Base-by-base conservation (phyloP, 2,113 vertebrate genomes). In the Vicugna pacos region DNA sequence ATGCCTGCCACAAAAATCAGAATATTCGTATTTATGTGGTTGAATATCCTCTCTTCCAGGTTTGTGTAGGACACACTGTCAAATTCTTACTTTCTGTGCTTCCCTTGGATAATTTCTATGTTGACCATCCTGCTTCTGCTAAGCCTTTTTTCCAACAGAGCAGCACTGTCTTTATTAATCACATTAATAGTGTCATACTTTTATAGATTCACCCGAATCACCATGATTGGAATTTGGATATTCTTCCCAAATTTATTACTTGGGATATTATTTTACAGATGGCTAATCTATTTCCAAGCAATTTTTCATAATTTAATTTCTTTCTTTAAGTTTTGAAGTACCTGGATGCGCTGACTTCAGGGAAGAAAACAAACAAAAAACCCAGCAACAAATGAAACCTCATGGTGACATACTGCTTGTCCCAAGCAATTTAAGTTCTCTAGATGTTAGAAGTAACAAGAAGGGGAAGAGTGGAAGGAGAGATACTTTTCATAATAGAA, bases 261-360 rank as follows among this genome's bases (percentile, higher is more conserved):
- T 69, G 70, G 46, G 12, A 48, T 90, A 4, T 67, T 73, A 50
- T 84, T 89, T 79, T 89, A 35, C 26, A 72, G 26, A 14, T 42
- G 19, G n/a, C n/a, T 38, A 19, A 67, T 13, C 19, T 84, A 91
- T 89, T 86, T 77, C n/a, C 48, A 2, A 81, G 64, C 38, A 52
- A 0, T 65, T 77, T 94, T 94, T 93, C 11, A 26, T 69, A 54
- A 38, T 58, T 85, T 75, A 17, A 46, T 32, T 75, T 89, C 24
- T 90, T 87, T 92, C 22, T 38, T 76, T 81, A 82, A 94, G 38
- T 89, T 89, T 91, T 72, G 3, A 97, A 76, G 16, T 69, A 77
- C 13, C 9, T 80, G 88, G 11, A 48, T 89, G 3, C 5, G 42
- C 30, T 93, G 69, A 89, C 77, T 89, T 86, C 0, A 54, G 32